Evolutionary conservation across 92 coral and sea anemone genomes (phyloP).

Genomic region (Epizoanthus scotinus): DNA sequence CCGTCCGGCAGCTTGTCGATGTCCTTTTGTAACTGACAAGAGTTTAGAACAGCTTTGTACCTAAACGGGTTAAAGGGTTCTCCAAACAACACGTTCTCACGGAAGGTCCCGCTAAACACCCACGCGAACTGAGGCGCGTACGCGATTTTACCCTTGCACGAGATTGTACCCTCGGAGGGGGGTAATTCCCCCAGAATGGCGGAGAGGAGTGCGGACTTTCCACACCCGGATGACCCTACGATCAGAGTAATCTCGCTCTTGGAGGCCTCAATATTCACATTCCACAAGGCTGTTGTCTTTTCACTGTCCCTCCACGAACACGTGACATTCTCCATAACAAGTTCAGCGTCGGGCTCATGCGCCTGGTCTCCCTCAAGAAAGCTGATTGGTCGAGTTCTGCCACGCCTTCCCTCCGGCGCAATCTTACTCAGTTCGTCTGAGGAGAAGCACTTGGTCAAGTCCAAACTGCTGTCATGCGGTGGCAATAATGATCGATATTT

Average conservation of each 20-base stretch:
- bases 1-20: slow-evolving; percentile 83
- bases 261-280: slow-evolving; percentile 62
- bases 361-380: slow-evolving; percentile 40
- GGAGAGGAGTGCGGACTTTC: slow-evolving; percentile 77
- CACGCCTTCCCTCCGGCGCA: slow-evolving; percentile 47
- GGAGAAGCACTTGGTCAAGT: slow-evolving; percentile 66
- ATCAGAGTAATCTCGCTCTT: slow-evolving; percentile 78
- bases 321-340: slow-evolving; percentile 58
- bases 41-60: slow-evolving; percentile 82
- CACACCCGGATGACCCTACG: slow-evolving; percentile 83
- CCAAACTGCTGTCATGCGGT: slow-evolving; percentile 63
- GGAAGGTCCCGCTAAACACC: slow-evolving; percentile 67
- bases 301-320: slow-evolving; percentile 78
- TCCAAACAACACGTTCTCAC: slow-evolving; percentile 76
- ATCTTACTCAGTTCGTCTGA: slow-evolving; percentile 71
- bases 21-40: slow-evolving; percentile 73
- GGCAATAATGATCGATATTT: slow-evolving; percentile 78
- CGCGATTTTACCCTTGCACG: slow-evolving; percentile 71
- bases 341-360: slow-evolving; percentile 29
- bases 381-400: slow-evolving; percentile 33
- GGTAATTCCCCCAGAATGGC: slow-evolving; percentile 85
- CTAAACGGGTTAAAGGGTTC: slow-evolving; percentile 78
- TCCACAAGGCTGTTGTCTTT: slow-evolving; percentile 58
- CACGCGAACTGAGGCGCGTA: slow-evolving; percentile 81
- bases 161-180: slow-evolving; percentile 67